Base-by-base conservation (phyloP, 2,888 invertebrate species). In the Cistogaster globosa region DNA sequence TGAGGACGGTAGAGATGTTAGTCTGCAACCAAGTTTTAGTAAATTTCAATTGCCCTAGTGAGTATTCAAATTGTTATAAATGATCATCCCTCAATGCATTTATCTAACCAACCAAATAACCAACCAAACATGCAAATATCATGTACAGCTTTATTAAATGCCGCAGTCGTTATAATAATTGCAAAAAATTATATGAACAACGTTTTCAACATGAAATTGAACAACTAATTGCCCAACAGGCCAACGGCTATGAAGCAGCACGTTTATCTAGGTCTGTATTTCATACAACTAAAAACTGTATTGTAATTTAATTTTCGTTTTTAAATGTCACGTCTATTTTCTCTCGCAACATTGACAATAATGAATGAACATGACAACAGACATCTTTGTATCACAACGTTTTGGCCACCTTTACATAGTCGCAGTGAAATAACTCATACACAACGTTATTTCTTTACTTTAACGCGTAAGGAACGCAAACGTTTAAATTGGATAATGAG, bases 351-450 rank as follows among this genome's bases (percentile, higher is more conserved):
- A 51, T 60, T 42, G 38, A 20, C 32, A 53, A 53, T n/a, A 6
- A 51, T 32, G 16, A 53, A 9, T 26, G 11, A 26, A 32, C 18
- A 14, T 16, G 6, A 45, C 58, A 62, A 20, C 62, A 88, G 88
- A 4, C 87, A 88, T 72, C 58, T 88, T 45, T 85, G 83, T 48
- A 84, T 87, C 45, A 87, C 88, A 18, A 86, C 88, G 2, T 48
- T 87, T 55, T 88, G 88, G 88, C 88, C 88, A 48, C 88, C 88
- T 0, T 65, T 88, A 14, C 88, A 88, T 42, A 88, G 86, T 80
- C 86, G 75, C 5, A 79, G 74, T 38, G 88, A 88, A 87, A 87
- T 88, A 62, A 58, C 62, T 12, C 84, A 81, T 26, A 87, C 88
- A 22, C 87, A 88, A 65, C 83, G 86, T 32, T 57, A 83, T 32